Evolutionary conservation across 2,888 invertebrate species (phyloP), one percentile per base, ranked within the genome.

Genomic region (Lobophora halterata): DNA sequence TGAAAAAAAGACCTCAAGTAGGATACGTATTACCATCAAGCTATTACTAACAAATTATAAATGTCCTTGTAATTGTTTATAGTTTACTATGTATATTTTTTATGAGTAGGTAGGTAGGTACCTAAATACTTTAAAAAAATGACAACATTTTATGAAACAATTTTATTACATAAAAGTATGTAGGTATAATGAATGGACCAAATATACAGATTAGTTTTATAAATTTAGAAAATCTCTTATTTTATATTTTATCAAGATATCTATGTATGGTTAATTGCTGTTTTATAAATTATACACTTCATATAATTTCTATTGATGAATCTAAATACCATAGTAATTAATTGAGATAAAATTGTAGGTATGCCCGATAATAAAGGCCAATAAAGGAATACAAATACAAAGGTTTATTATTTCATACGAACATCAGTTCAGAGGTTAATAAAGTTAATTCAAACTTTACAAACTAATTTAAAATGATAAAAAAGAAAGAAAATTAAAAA

Each of bases 141-240:
- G 37, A 25, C 20, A 19, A 28, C 35, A 36, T 6, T 29, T 43
- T 46, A 38, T 46, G 43, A 58, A 60, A 62, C 58, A 48, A 35
- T 27, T 25, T 58, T 65, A 49, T 55, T 53, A 48, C 58, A 58
- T 66, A 57, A 55, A 54, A 17, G 26, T 53, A 62, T 52, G 46
- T 59, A 58, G 58, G n/a, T n/a, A n/a, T n/a, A n/a, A n/a, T n/a
- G n/a, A n/a, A 54, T 49, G 46, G 61, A 63, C 65, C 62, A 70
- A 72, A 74, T 74, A 71, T 71, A 72, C 71, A 71, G 64, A 61
- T 52, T 53, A 56, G 31, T 47, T 56, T 52, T 65, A 65, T 58
- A 64, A 69, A 71, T 71, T 71, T 71, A 61, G 66, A 58, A 67
- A 61, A 63, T 41, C 25, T 41, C 18, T 20, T 40, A 23, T 12